Evolutionary conservation across 1,140 invertebrate genomes (phyloP).

Genomic region (Drosophila paulistorum): DNA sequence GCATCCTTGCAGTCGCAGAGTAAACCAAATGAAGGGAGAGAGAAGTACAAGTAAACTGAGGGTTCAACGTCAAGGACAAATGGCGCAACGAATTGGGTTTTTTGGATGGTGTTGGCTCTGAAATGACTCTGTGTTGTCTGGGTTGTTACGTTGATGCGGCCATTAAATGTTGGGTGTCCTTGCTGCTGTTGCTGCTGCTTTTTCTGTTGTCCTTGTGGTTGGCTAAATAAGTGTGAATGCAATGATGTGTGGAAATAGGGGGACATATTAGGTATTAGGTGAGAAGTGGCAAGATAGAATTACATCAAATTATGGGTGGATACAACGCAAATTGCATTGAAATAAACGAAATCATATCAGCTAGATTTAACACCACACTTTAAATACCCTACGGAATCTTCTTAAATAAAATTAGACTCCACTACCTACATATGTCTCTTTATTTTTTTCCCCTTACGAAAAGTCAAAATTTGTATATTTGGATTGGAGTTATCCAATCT

Average conservation of each 20-base stretch:
- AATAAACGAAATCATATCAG: neutral
- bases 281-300: constrained; percentile 2
- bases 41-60: neutral
- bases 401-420: no score
- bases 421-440: no score
- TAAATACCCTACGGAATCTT: no score
- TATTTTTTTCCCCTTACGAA: no score
- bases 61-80: constrained; percentile 41
- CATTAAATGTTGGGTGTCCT: constrained; percentile 48
- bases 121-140: constrained; percentile 8
- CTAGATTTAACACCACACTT: no score
- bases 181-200: constrained; percentile 20
- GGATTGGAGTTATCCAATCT: no score
- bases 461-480: no score
- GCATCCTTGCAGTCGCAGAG: constrained; percentile 57
- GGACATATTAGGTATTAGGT: neutral
- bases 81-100: constrained; percentile 31
- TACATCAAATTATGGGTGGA: constrained; percentile 4
- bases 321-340: constrained; percentile 3
- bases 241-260: constrained; percentile 22
- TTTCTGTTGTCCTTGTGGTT: constrained; percentile 33
- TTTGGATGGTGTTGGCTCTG: no score
- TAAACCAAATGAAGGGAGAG: constrained; percentile 13
- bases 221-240: constrained; percentile 30
- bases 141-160: constrained; percentile 39